phyloP scores from a whole-genome alignment of 1,140 invertebrate genomes.

The Orussus abietinus region DNA sequence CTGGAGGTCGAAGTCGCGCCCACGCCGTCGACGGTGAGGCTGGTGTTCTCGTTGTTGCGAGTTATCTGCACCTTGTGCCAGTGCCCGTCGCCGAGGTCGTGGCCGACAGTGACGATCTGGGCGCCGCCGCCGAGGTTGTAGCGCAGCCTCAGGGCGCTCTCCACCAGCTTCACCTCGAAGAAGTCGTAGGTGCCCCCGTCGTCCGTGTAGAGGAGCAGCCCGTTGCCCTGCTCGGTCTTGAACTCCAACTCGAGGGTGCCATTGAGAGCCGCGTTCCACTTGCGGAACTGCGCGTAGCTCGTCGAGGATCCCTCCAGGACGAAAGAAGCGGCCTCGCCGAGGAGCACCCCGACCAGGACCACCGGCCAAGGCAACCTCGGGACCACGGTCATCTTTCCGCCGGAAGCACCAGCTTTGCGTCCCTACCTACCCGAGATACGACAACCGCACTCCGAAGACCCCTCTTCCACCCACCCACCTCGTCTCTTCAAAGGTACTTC shows the following conservation, averaged over 20 bases:
- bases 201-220: slow-evolving; percentile 86
- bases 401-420: no score
- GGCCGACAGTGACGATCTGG: slow-evolving; percentile 81
- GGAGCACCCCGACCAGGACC: no score
- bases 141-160: slow-evolving; percentile 79
- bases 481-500: no score
- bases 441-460: no score
- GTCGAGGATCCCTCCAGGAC: slow-evolving; percentile 78
- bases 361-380: no score
- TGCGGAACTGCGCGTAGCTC: slow-evolving; percentile 84
- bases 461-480: no score
- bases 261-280: slow-evolving; percentile 84
- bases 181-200: slow-evolving; percentile 93
- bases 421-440: no score
- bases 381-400: no score
- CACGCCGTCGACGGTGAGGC: slow-evolving; percentile 75
- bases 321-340: slow-evolving; percentile 50
- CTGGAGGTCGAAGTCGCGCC: slow-evolving; percentile 70
- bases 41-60: slow-evolving; percentile 72
- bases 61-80: slow-evolving; percentile 84
- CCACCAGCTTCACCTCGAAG: slow-evolving; percentile 91
- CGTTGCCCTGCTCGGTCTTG: slow-evolving; percentile 85
- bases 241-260: slow-evolving; percentile 89
- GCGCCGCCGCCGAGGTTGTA: slow-evolving; percentile 85
- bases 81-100: slow-evolving; percentile 80